Conservation (phyloP, 2,113 vertebrate species). For the Athene noctua region DNA sequence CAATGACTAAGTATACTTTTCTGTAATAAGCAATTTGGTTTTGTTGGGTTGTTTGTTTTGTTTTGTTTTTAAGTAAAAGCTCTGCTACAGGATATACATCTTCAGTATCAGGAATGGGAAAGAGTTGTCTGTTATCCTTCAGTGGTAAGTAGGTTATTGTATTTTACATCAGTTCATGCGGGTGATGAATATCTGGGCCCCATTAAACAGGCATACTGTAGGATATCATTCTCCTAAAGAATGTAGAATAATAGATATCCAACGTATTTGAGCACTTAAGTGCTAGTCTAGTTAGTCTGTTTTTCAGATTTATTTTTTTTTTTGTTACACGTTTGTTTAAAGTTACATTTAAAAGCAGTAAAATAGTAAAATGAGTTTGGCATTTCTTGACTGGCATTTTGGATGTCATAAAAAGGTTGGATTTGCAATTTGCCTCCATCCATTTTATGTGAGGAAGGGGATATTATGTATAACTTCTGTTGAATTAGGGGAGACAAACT, state of each 20-base stretch:
- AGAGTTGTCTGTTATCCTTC: conserved; percentile 70
- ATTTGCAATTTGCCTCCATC: background rate
- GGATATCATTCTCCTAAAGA: background rate
- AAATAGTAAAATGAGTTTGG: background rate
- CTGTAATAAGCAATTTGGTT: background rate
- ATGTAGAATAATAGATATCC: background rate
- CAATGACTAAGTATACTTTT: background rate
- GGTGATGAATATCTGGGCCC: background rate
- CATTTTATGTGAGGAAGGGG: background rate
- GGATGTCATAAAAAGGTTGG: background rate
- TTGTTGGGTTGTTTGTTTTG: background rate
- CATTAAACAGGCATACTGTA: background rate
- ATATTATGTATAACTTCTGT: background rate
- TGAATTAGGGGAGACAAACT: background rate
- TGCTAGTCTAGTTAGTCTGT: background rate
- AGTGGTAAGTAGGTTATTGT: conserved; percentile 68
- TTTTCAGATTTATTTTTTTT: background rate
- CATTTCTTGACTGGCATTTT: background rate
- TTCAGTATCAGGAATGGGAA: conserved; percentile 66
- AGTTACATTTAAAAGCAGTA: background rate
- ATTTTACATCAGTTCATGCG: background rate
- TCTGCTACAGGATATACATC: conserved; percentile 59
- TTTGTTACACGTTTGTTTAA: background rate
- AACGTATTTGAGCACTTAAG: accelerated
- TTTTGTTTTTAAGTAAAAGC: conserved; percentile 71